Evolutionary conservation across 2,797 vertebrate species (phyloP), one percentile per base, ranked within the genome.

Genomic region (Arctocebus calabarensis): DNA sequence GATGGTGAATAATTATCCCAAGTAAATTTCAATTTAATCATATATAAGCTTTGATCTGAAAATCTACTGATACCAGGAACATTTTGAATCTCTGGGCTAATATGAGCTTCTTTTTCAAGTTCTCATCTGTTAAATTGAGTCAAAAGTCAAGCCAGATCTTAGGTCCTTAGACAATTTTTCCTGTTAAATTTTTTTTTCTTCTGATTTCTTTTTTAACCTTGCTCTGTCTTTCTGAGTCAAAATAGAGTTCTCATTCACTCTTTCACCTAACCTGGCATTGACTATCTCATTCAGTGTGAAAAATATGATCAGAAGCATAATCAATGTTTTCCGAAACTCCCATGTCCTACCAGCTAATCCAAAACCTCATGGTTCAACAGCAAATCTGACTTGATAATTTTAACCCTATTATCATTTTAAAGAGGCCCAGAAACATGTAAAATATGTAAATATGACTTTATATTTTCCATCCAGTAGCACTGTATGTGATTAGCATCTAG

Each of bases 381-480:
- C 27, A 94, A 78, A 84, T 74, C 48, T 95, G 94, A 87, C 57
- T 48, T 62, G 84, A 61, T 71, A 84, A 87, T 94, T 89, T 88
- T 81, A 74, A 92, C 19, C 23, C 14, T 43, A 74, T 89, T 77
- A 64, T 43, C 25, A 84, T 70, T 96, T 95, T 95, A 84, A 90
- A 85, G 7, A 57, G 32, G 23, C 40, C 40, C 32, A 93, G 91
- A 84, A 92, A 87, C 91, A 89, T 82, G 73, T 87, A 96, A 86
- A 92, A 87, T 91, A 84, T 84, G 73, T 87, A 96, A 95, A 96
- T 91, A 79, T 74, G 48, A 85, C 77, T 95, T 84, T 96, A 81
- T 95, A 64, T 90, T 95, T 95, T 93, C 77, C 55, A 48, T 87
- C 83, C 22, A 96, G 77, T 62, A 43, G 57, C 34, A 13, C 57